These are phyloP conservation scores for Epirrhoe alternata DNA, from an alignment of 2,888 invertebrate genomes.

Conservation along the genomic window DNA sequence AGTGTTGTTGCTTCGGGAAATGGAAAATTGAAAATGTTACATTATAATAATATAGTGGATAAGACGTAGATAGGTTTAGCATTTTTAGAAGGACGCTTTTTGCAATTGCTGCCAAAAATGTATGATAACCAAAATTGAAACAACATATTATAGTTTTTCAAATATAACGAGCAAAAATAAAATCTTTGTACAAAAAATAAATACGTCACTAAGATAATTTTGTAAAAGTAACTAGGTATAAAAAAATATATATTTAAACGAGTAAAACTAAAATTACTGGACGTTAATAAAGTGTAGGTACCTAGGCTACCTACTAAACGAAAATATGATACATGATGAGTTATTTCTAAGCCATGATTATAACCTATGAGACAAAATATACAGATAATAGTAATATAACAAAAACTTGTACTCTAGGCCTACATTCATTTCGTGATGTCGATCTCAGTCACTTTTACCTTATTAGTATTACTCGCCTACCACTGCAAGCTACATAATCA, in stretches of 20 bases:
- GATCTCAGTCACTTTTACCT: not conserved
- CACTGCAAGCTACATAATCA: not conserved
- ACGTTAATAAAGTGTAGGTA: slow-evolving; percentile 20
- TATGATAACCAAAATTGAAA: not conserved
- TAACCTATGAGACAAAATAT: slow-evolving; percentile 18
- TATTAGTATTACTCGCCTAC: not conserved
- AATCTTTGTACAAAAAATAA: slow-evolving; percentile 10
- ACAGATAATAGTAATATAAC: slow-evolving; percentile 4
- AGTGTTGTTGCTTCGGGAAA: not conserved
- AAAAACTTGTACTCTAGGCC: slow-evolving; percentile 26
- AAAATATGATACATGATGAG: not conserved
- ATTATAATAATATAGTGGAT: not conserved
- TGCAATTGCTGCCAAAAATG: not conserved
- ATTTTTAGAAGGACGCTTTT: not conserved
- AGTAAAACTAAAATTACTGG: slow-evolving; percentile 28
- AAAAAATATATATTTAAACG: slow-evolving; percentile 36
- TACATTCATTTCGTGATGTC: slow-evolving; percentile 1
- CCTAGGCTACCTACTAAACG: not conserved
- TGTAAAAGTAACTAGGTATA: slow-evolving; percentile 26
- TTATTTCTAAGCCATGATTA: not conserved
- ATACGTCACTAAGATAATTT: not conserved
- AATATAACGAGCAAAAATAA: slow-evolving; percentile 14
- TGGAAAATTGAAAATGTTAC: not conserved
- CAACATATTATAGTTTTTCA: not conserved
- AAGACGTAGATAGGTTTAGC: not conserved